phyloP scores from a whole-genome alignment of 2,797 vertebrate genomes.

The Microchirus variegatus region DNA sequence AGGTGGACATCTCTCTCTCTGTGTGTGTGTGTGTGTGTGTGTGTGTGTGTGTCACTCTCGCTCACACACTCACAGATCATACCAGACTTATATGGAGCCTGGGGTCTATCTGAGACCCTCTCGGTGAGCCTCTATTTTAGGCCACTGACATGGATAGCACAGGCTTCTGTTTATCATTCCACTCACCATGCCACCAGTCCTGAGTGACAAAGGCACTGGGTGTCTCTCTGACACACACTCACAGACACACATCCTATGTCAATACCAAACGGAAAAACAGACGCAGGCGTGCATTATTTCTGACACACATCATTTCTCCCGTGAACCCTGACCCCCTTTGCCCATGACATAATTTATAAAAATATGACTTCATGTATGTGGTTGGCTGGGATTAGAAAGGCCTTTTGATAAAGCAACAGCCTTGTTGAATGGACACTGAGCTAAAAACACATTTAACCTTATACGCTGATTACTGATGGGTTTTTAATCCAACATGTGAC shows the following conservation, averaged over 20 bases:
- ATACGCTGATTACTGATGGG: too few species aligned
- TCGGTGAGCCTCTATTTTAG: slow-evolving; percentile 89
- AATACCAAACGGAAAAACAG: slow-evolving; percentile 15
- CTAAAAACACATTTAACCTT: not conserved
- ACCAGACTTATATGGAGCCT: slow-evolving; percentile 88
- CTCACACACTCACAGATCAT: slow-evolving; percentile 56
- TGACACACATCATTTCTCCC: not conserved
- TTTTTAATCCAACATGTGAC: too few species aligned
- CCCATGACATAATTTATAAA: not conserved
- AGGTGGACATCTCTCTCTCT: slow-evolving; percentile 74
- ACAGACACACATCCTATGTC: slow-evolving; percentile 32
- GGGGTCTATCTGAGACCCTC: slow-evolving; percentile 71
- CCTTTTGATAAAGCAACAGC: slow-evolving; percentile 5
- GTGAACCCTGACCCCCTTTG: not conserved
- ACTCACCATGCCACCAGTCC: slow-evolving; percentile 68
- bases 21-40: not conserved
- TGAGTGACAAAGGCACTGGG: slow-evolving; percentile 67
- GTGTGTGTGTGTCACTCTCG: not conserved
- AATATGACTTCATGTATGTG: not conserved
- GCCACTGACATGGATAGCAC: slow-evolving; percentile 83
- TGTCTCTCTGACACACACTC: slow-evolving; percentile 11
- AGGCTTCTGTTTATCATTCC: slow-evolving; percentile 87
- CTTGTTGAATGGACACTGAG: not conserved
- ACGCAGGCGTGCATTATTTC: slow-evolving; percentile 6
- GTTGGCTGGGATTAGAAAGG: not conserved